phyloP scores from a whole-genome alignment of 2,113 vertebrate genomes.

The Bothrops jararaca region DNA sequence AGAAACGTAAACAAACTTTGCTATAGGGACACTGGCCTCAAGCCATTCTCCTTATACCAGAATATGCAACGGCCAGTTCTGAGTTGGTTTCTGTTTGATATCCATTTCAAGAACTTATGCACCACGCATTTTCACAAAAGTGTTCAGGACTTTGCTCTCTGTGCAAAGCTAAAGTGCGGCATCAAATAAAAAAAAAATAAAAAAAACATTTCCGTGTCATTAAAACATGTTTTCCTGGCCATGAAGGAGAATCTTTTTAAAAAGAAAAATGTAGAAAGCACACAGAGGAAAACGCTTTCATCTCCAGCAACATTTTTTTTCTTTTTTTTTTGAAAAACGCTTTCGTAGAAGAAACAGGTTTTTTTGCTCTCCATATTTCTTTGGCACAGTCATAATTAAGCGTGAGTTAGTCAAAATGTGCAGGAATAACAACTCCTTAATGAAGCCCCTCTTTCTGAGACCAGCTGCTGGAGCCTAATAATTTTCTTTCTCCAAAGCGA shows the following conservation, averaged over 20 bases:
- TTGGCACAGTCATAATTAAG: constrained; percentile 7
- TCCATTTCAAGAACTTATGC: not conserved
- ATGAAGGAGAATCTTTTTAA: fast-evolving
- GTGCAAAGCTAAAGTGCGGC: not conserved
- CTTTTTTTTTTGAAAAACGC: not conserved
- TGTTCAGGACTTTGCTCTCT: not conserved
- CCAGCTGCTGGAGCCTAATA: constrained; percentile 11
- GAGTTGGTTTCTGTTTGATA: too few relatives aligned
- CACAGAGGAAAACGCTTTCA: constrained; percentile 11
- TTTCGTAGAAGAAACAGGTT: not conserved
- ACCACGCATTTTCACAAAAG: not conserved
- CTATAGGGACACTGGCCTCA: not conserved
- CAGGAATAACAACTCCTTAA: not conserved
- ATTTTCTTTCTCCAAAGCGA: constrained; percentile 6
- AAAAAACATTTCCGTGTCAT: not conserved
- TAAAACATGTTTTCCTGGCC: constrained; percentile 28
- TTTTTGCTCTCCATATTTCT: not conserved
- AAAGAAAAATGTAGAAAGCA: not conserved
- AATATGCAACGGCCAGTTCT: not conserved
- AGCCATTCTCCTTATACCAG: not conserved
- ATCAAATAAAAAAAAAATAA: not conserved
- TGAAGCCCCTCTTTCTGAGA: not conserved
- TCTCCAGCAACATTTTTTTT: fast-evolving
- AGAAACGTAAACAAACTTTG: too few relatives aligned
- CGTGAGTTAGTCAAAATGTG: not conserved